phyloP scores from a whole-genome alignment of 2,113 vertebrate species.

The Prolemur simus region DNA sequence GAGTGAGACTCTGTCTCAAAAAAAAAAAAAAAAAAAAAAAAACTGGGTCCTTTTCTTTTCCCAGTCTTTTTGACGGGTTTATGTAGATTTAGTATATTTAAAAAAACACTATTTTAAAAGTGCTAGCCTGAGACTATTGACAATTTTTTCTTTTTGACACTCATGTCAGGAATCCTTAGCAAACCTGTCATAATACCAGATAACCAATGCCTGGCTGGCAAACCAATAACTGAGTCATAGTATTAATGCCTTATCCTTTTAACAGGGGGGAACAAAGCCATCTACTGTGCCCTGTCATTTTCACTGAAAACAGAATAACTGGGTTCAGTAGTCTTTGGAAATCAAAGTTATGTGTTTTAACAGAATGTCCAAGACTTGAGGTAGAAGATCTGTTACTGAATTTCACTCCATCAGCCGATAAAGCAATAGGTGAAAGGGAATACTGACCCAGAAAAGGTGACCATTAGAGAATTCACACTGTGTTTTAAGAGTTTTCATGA shows the following conservation, averaged over 20 bases:
- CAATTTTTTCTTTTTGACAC: slow-evolving; percentile 84
- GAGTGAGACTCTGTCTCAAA: too few relatives aligned
- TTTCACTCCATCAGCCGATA: slow-evolving; percentile 44
- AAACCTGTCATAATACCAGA: slow-evolving; percentile 82
- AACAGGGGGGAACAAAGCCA: slow-evolving; percentile 86
- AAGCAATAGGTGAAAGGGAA: slow-evolving; percentile 15
- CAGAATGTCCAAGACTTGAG: slow-evolving; percentile 61
- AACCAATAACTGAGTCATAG: slow-evolving; percentile 82
- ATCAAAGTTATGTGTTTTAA: slow-evolving; percentile 73
- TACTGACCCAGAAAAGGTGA: background rate
- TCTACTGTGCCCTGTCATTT: slow-evolving; percentile 87
- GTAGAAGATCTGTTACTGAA: slow-evolving; percentile 54
- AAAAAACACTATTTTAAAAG: slow-evolving; percentile 44
- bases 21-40: background rate
- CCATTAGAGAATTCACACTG: background rate
- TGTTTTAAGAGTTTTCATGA: background rate
- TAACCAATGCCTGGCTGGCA: slow-evolving; percentile 75
- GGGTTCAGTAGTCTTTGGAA: slow-evolving; percentile 78
- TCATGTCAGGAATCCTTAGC: slow-evolving; percentile 88
- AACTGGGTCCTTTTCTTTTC: background rate
- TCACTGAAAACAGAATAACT: slow-evolving; percentile 81
- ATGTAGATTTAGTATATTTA: background rate
- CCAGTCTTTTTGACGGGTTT: slow-evolving; percentile 32
- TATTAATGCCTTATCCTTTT: slow-evolving; percentile 80
- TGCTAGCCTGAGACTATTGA: slow-evolving; percentile 56